These are phyloP conservation scores for Zygogramma bicolorata DNA, from an alignment of 2,888 invertebrate species.

Conservation along the genomic window DNA sequence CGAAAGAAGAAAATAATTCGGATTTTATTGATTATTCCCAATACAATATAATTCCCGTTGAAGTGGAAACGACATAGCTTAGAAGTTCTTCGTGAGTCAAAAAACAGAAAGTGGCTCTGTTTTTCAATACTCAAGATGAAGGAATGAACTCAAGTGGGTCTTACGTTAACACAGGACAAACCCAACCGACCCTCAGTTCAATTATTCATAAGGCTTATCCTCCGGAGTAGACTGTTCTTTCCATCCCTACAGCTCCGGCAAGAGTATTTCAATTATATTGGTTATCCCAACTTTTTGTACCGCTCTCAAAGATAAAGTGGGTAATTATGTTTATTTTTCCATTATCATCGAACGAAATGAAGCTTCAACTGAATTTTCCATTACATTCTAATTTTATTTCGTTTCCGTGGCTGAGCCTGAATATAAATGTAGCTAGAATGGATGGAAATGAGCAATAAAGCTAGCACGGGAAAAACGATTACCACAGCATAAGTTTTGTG, in stretches of 20 bases:
- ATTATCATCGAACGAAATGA: conserved; percentile 6
- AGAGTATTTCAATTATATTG: conserved; percentile 16
- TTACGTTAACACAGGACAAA: conserved; percentile 11
- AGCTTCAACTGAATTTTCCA: conserved; percentile 17
- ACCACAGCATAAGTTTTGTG: neutral
- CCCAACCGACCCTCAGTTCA: conserved; percentile 16
- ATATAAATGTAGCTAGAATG: neutral
- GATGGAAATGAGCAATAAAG: neutral
- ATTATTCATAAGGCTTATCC: conserved; percentile 30
- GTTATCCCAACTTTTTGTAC: conserved; percentile 7
- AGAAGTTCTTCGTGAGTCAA: too few species aligned
- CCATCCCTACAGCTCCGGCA: neutral
- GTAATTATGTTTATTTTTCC: conserved; percentile 16
- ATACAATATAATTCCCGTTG: too few species aligned
- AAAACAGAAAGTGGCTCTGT: neutral
- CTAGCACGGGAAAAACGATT: neutral
- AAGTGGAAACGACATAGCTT: too few species aligned
- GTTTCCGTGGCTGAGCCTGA: neutral
- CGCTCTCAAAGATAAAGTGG: neutral
- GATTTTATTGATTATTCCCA: too few species aligned
- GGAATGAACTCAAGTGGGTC: neutral
- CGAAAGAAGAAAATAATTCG: too few species aligned
- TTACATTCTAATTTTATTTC: conserved; percentile 16
- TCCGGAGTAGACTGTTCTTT: neutral
- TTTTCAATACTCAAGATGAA: neutral